Percentiles rank a stretch among this genome's conserved stretches.
Evolutionary conservation across 1,140 invertebrate species (phyloP).

Genomic region (Drosophila micromelanica): DNA sequence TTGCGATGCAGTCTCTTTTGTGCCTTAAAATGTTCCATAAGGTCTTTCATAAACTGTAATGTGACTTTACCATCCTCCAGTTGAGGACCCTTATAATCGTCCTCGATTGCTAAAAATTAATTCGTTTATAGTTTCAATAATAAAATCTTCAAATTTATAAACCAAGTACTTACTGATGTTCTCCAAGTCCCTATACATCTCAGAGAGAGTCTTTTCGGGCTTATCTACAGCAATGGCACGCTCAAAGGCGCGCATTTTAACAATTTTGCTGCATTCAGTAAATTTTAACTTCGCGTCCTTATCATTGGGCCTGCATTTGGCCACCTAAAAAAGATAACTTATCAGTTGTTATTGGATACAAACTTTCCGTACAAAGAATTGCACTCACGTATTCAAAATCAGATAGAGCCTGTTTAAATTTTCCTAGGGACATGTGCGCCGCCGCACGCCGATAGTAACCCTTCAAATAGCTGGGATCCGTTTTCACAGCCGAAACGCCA

Average conservation of each 20-base stretch:
- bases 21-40: conserved; percentile 96
- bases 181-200: conserved; percentile 93
- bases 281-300: conserved; percentile 97
- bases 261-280: conserved; percentile 97
- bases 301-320: conserved; percentile 95
- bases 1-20: conserved; percentile 97
- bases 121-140: neutral
- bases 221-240: conserved; percentile 98
- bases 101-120: conserved; percentile 91
- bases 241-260: conserved; percentile 97
- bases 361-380: conserved; percentile 61
- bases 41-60: conserved; percentile 91
- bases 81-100: conserved; percentile 96
- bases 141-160: too few species aligned
- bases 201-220: conserved; percentile 92
- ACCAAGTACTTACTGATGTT: conserved; percentile 91
- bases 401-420: conserved; percentile 97
- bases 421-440: conserved; percentile 98
- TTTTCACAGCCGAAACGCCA: conserved; percentile 95
- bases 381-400: conserved; percentile 96
- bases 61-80: conserved; percentile 96
- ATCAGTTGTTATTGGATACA: conserved; percentile 26
- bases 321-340: conserved; percentile 84
- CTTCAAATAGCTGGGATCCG: conserved; percentile 96
- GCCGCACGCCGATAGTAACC: conserved; percentile 97